Conservation (phyloP, 1,140 invertebrate species). For the Calliphora vicina region DNA sequence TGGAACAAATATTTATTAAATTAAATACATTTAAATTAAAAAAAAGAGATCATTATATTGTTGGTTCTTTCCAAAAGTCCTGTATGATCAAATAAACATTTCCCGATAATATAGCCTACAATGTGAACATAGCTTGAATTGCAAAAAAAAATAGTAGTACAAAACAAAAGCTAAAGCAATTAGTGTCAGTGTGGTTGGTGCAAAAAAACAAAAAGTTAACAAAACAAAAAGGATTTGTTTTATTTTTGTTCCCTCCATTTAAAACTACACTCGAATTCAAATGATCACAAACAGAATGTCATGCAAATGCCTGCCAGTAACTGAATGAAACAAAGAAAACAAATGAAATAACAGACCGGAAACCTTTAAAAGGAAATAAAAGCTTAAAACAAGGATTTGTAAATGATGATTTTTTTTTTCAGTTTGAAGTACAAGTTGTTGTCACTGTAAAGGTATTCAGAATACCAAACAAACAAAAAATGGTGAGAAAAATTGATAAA, state of each 20-base stretch:
- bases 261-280: slow-evolving; percentile 8
- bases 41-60: no score
- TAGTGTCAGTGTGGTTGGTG: slow-evolving; percentile 25
- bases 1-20: no score
- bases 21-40: no score
- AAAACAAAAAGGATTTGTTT: neutral
- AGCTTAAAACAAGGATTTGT: neutral
- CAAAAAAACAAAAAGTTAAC: slow-evolving; percentile 6
- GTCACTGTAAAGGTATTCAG: neutral
- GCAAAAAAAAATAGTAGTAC: neutral
- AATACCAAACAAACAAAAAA: neutral
- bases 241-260: neutral
- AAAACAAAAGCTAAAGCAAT: slow-evolving; percentile 19
- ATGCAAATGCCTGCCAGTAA: neutral
- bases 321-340: neutral
- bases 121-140: no score
- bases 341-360: slow-evolving; percentile 11
- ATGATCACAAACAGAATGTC: neutral
- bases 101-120: no score
- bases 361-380: slow-evolving; percentile 28
- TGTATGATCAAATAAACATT: no score
- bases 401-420: neutral
- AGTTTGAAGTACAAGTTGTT: neutral
- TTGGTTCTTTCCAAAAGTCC: no score
- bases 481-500: slow-evolving; percentile 27